These are phyloP conservation scores for Tachina lurida DNA, from an alignment of 2,888 invertebrate species.

Conservation along the genomic window DNA sequence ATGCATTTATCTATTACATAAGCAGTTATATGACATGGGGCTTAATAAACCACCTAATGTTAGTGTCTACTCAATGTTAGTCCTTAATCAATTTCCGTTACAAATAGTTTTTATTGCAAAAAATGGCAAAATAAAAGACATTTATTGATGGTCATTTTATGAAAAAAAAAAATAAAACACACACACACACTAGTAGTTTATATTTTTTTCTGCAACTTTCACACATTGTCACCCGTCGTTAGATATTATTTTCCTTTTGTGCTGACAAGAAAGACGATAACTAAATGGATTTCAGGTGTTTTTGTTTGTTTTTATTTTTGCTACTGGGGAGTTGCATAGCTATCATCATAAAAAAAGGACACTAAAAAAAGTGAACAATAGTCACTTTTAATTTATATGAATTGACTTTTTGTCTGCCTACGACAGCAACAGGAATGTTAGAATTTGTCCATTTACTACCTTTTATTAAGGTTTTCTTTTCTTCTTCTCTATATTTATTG, in stretches of 20 bases:
- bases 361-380: constrained; percentile 59
- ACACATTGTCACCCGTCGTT: constrained; percentile 56
- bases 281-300: constrained; percentile 69
- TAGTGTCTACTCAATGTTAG: constrained; percentile 66
- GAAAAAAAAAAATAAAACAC: background rate
- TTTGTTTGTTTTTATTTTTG: constrained; percentile 40
- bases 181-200: constrained; percentile 69
- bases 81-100: constrained; percentile 73
- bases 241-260: constrained; percentile 37
- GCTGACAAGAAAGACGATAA: constrained; percentile 7
- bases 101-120: constrained; percentile 53
- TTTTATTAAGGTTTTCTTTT: constrained; percentile 55
- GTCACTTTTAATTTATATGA: constrained; percentile 78
- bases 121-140: constrained; percentile 73
- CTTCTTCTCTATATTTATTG: background rate
- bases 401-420: constrained; percentile 76
- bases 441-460: constrained; percentile 75
- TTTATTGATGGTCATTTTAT: constrained; percentile 76
- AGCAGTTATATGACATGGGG: background rate
- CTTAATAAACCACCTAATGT: constrained; percentile 43
- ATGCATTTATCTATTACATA: background rate
- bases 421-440: constrained; percentile 78
- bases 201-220: constrained; percentile 64
- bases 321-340: background rate
- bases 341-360: constrained; percentile 28